These are phyloP conservation scores for Sebastes taczanowskii DNA, from an alignment of 2,797 vertebrate genomes.

Conservation along the genomic window DNA sequence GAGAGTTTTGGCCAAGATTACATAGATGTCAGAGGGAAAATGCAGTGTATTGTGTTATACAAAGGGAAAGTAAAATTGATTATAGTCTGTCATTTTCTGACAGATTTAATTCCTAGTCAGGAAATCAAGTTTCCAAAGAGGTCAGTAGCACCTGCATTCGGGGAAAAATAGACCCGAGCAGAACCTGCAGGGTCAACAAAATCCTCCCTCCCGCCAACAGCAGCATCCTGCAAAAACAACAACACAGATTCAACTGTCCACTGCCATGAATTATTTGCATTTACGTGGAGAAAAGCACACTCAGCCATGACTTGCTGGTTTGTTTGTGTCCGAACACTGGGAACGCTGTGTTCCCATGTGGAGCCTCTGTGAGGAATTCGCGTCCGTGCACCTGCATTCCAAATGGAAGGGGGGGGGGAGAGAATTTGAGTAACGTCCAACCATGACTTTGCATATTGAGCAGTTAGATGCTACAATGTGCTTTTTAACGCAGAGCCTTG, in stretches of 20 bases:
- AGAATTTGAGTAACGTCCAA: constrained; percentile 18
- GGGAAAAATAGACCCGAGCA: neutral
- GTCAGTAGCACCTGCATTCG: constrained; percentile 4
- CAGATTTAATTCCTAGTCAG: neutral
- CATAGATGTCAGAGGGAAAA: neutral
- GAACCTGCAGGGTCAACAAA: neutral
- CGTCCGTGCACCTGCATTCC: constrained; percentile 77
- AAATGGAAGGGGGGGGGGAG: neutral
- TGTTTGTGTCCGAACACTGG: constrained; percentile 49
- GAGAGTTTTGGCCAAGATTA: neutral
- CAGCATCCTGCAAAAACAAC: neutral
- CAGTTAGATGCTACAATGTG: neutral
- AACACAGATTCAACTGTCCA: neutral
- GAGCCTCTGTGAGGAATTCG: constrained; percentile 63
- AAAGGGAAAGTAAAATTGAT: neutral
- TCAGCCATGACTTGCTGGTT: constrained; percentile 8
- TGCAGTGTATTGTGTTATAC: neutral
- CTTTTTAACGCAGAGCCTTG: neutral
- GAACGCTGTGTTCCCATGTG: constrained; percentile 66
- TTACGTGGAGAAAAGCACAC: constrained; percentile 23
- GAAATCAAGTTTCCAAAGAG: neutral
- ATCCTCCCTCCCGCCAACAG: neutral
- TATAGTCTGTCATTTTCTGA: neutral
- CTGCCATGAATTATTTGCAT: constrained; percentile 36
- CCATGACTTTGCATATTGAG: constrained; percentile 50